Evolutionary conservation across 2,113 vertebrate species (phyloP), one percentile per base, ranked within the genome.

Genomic region (Oceanodroma tethys): DNA sequence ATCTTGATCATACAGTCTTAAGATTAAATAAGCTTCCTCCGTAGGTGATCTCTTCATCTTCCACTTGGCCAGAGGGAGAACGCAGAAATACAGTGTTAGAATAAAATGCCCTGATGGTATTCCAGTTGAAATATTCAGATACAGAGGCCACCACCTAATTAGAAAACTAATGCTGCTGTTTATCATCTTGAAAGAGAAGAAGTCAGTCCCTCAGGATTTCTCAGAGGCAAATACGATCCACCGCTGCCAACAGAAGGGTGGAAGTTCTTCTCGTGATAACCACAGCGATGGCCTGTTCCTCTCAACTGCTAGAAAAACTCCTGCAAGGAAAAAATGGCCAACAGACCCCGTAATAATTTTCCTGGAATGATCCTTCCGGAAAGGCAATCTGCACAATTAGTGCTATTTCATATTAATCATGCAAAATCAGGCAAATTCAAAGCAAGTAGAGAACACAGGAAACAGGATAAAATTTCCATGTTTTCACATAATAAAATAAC

Each of bases 321-420:
- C 1, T 21, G 23, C 29, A 34, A 71, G 81, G 36, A 38, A 30
- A 30, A 26, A 29, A 3, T 22, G 65, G 63, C 32, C 84, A 12
- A 4, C 78, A 67, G 90, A 0, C n/a, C 38, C 56, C 7, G 1
- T 11, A 62, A 71, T 30, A 52, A 32, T 26, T 50, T 68, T 73
- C 90, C 85, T 66, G 92, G 52, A 84, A 78, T 1, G 60, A 63
- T 56, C 81, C 85, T 93, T 56, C 95, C 70, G 36, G 94, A 79
- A 52, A 47, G 88, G 78, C 94, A 79, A 2, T 59, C 90, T 94
- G 90, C 73, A 75, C 76, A 87, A 87, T 96, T 93, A 93, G 42
- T 66, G 76, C 87, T 59, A 2, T n/a, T 86, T 66, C 67, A 45
- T 16, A 74, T 91, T 52, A 86, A 95, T 94, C 93, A 88, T 27